These are phyloP conservation scores for Lanius ludovicianus DNA, from an alignment of 2,113 vertebrate genomes.

Conservation along the genomic window DNA sequence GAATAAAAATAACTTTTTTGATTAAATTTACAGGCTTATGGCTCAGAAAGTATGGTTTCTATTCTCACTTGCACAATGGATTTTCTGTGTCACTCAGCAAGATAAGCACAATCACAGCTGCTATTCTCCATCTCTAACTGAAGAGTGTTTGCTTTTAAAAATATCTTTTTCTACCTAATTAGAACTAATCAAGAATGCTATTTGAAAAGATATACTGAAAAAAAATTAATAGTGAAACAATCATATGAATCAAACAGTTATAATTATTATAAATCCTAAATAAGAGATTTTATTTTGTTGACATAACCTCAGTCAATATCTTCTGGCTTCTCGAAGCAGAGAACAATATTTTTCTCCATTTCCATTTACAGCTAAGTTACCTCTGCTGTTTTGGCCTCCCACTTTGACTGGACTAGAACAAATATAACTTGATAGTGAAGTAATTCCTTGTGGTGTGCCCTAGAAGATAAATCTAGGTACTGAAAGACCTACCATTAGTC, in stretches of 20 bases:
- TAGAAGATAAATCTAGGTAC: neutral
- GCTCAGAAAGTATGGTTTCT: neutral
- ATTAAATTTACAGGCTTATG: neutral
- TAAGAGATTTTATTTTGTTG: neutral
- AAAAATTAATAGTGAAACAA: neutral
- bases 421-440: neutral
- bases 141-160: neutral
- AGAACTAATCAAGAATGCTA: neutral
- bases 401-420: neutral
- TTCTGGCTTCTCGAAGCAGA: neutral
- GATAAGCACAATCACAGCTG: neutral
- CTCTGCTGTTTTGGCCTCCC: neutral
- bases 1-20: conserved; percentile 34
- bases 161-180: neutral
- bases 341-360: neutral
- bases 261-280: neutral
- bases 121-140: neutral
- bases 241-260: neutral
- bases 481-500: neutral
- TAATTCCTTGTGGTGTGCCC: neutral
- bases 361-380: neutral
- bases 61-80: neutral
- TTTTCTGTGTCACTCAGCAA: neutral
- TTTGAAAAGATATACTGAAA: neutral
- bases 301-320: neutral